These are phyloP conservation scores for Melieria omissa DNA, from an alignment of 2,888 invertebrate species.

Conservation along the genomic window DNA sequence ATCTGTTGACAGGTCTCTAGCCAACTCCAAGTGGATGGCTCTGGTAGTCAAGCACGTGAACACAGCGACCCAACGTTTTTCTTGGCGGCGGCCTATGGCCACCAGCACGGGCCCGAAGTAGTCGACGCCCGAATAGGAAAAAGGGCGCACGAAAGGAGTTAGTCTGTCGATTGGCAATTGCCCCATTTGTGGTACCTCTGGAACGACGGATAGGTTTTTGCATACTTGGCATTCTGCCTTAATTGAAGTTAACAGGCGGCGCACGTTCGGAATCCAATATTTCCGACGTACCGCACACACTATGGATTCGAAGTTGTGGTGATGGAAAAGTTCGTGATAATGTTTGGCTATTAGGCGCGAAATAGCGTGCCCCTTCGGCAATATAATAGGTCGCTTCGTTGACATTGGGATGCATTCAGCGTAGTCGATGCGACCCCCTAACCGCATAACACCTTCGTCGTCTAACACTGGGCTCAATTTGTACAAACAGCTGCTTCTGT, in stretches of 20 bases:
- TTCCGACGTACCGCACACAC: neutral
- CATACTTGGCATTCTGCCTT: constrained; percentile 21
- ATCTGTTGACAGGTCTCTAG: constrained; percentile 28
- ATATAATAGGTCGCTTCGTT: constrained; percentile 11
- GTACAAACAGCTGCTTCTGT: neutral
- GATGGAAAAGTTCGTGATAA: constrained; percentile 14
- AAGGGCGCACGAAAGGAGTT: constrained; percentile 40
- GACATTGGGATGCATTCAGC: neutral
- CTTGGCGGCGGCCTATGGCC: constrained; percentile 17
- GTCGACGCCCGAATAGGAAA: constrained; percentile 42
- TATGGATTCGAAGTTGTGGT: constrained; percentile 1
- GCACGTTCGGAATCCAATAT: constrained; percentile 22
- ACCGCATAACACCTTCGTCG: constrained; percentile 10
- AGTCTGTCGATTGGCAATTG: constrained; percentile 40
- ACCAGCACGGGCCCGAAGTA: constrained; percentile 19
- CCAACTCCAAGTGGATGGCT: constrained; percentile 33
- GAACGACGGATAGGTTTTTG: constrained; percentile 22
- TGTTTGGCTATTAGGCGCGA: neutral
- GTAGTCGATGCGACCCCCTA: constrained; percentile 11
- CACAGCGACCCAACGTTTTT: constrained; percentile 20
- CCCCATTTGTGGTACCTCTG: constrained; percentile 44
- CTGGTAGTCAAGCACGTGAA: constrained; percentile 20
- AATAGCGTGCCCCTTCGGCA: constrained; percentile 9
- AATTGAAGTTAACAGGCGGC: constrained; percentile 22
- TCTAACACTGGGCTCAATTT: constrained; percentile 8